Conservation (phyloP, 2,888 invertebrate species). For the Polymixis lichenea region DNA sequence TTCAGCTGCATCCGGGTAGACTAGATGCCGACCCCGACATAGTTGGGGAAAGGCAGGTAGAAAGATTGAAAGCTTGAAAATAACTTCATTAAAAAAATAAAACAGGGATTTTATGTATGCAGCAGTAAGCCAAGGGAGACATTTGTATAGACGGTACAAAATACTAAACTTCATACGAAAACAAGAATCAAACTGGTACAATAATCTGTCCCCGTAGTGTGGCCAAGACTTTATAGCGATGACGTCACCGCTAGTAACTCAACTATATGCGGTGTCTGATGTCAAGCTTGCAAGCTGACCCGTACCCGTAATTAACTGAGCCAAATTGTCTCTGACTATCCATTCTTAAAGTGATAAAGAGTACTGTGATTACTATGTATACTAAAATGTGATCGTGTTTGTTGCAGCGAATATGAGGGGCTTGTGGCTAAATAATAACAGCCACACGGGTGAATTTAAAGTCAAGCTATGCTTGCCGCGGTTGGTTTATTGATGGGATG, state of each 20-base stretch:
- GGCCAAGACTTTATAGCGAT: slow-evolving; percentile 6
- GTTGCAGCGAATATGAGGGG: too few species aligned
- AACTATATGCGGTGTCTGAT: slow-evolving; percentile 67
- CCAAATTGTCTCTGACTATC: slow-evolving; percentile 72
- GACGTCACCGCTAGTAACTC: slow-evolving; percentile 41
- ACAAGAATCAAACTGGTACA: background rate
- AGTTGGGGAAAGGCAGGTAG: too few species aligned
- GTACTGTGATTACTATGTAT: slow-evolving; percentile 48
- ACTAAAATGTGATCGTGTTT: slow-evolving; percentile 30
- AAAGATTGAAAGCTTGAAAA: too few species aligned
- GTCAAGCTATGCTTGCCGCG: too few species aligned
- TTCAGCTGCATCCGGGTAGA: too few species aligned
- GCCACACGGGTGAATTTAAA: too few species aligned
- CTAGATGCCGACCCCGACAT: too few species aligned
- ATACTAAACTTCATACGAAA: background rate
- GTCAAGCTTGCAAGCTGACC: slow-evolving; percentile 67
- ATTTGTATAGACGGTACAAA: background rate
- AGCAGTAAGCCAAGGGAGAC: too few species aligned
- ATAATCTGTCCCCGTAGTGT: background rate
- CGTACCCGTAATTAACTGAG: slow-evolving; percentile 74
- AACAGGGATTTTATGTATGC: background rate
- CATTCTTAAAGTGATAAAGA: slow-evolving; percentile 65
- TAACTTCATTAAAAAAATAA: too few species aligned
- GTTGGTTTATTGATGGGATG: too few species aligned
- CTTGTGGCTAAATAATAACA: too few species aligned